Percentiles rank a stretch among this genome's conserved stretches.
phyloP scores from a whole-genome alignment of 2,888 invertebrate species.

The Cabera pusaria region DNA sequence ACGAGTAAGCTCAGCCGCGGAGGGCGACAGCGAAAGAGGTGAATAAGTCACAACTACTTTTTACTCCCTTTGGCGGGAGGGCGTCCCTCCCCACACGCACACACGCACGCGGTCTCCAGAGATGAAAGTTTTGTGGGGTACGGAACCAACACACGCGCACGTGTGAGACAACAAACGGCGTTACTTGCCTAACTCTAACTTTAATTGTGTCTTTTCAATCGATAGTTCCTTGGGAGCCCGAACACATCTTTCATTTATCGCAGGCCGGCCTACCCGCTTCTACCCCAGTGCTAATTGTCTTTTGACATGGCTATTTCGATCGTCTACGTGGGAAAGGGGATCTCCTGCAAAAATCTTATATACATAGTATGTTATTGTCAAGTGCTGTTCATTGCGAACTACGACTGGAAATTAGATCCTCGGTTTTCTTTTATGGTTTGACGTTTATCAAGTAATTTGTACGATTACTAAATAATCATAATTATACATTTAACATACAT shows the following conservation, averaged over 20 bases:
- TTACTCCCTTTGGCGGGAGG: constrained; percentile 78
- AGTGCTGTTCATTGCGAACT: too few relatives aligned
- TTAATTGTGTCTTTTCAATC: constrained; percentile 83
- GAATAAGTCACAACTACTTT: constrained; percentile 81
- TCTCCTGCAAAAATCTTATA: constrained; percentile 19
- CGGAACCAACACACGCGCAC: constrained; percentile 68
- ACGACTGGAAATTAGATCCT: too few relatives aligned
- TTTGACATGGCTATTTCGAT: constrained; percentile 43
- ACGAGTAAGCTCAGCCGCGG: constrained; percentile 57
- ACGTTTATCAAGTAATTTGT: too few relatives aligned
- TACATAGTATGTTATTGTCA: too few relatives aligned
- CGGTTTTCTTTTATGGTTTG: constrained; percentile 10
- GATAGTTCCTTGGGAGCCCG: constrained; percentile 63
- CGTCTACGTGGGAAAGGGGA: constrained; percentile 29
- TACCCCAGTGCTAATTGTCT: constrained; percentile 39
- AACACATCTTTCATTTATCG: constrained; percentile 53
- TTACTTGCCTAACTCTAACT: constrained; percentile 79
- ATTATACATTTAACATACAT: too few relatives aligned
- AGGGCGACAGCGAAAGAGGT: constrained; percentile 83
- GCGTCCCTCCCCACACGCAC: constrained; percentile 50
- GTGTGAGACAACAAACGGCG: constrained; percentile 77
- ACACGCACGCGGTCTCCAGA: constrained; percentile 64
- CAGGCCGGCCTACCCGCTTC: constrained; percentile 36
- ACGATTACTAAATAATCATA: too few relatives aligned
- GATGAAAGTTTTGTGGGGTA: constrained; percentile 82